Conservation (phyloP, 2,888 invertebrate species). For the Xestia c-nigrum region DNA sequence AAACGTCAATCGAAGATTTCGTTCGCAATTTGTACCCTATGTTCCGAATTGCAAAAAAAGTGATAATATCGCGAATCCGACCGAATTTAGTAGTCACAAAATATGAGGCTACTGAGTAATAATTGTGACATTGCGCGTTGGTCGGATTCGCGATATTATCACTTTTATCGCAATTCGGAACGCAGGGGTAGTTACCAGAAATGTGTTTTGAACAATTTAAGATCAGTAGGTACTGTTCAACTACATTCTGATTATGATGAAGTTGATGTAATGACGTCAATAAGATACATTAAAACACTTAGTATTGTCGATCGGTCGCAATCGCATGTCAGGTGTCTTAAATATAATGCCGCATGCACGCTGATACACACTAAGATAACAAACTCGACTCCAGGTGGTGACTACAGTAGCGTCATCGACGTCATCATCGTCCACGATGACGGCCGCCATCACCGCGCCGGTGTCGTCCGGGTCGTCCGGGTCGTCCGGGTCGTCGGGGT, state of each 20-base stretch:
- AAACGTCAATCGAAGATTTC: neutral
- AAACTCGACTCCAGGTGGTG: constrained; percentile 72
- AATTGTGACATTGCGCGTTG: too few species aligned
- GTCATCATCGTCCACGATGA: constrained; percentile 74
- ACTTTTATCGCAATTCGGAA: too few species aligned
- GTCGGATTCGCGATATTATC: too few species aligned
- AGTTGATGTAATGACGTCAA: neutral
- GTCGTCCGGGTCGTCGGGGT: constrained; percentile 40
- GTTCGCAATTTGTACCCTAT: neutral
- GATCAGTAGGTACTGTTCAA: neutral
- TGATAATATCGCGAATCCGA: too few species aligned
- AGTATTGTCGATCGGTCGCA: neutral
- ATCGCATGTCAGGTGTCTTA: neutral
- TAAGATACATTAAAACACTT: too few species aligned
- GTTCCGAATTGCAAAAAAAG: too few species aligned
- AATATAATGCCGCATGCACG: neutral
- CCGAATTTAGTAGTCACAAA: too few species aligned
- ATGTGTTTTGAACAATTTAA: neutral
- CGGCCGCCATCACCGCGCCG: constrained; percentile 73
- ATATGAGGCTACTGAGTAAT: too few species aligned
- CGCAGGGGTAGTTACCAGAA: neutral
- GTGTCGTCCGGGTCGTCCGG: constrained; percentile 63
- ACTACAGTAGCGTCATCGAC: constrained; percentile 80
- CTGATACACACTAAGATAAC: neutral
- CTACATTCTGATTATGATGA: neutral